Evolutionary conservation across 2,797 vertebrate genomes (phyloP).

Genomic region (Stomatorhinus walkeri): DNA sequence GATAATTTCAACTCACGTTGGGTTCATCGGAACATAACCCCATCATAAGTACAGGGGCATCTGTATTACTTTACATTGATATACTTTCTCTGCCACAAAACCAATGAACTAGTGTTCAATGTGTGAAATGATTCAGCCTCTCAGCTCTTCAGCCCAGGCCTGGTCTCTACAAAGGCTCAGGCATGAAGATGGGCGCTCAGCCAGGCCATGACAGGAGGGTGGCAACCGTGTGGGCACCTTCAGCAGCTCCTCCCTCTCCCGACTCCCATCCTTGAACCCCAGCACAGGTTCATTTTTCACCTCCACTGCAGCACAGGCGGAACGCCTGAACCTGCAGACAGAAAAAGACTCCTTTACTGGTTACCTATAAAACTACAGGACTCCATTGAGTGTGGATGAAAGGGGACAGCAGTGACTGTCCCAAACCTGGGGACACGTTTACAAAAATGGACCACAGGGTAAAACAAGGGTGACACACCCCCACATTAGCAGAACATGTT

Average conservation of each 20-base stretch:
- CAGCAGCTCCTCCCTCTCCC: slow-evolving; percentile 66
- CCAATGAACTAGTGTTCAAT: not conserved
- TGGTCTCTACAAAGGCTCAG: not conserved
- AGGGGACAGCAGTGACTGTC: not conserved
- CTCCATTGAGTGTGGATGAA: not conserved
- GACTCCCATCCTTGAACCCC: slow-evolving; percentile 67
- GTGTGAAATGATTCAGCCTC: not conserved
- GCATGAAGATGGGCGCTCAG: not conserved
- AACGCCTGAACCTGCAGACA: slow-evolving; percentile 59
- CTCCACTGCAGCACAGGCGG: slow-evolving; percentile 50
- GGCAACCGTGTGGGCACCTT: slow-evolving; percentile 57
- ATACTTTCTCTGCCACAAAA: not conserved
- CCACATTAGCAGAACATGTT: not conserved
- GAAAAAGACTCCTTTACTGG: not conserved
- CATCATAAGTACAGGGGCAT: not conserved
- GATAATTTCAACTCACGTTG: not conserved
- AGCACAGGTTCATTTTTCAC: slow-evolving; percentile 86
- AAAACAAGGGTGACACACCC: not conserved
- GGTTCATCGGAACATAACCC: not conserved
- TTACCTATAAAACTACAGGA: not conserved
- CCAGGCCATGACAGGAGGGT: not conserved
- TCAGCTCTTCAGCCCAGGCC: not conserved
- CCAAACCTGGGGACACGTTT: not conserved
- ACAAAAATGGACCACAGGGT: not conserved
- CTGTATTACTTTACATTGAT: not conserved